phyloP scores from a whole-genome alignment of 2,797 vertebrate species.

The Falco berigora region DNA sequence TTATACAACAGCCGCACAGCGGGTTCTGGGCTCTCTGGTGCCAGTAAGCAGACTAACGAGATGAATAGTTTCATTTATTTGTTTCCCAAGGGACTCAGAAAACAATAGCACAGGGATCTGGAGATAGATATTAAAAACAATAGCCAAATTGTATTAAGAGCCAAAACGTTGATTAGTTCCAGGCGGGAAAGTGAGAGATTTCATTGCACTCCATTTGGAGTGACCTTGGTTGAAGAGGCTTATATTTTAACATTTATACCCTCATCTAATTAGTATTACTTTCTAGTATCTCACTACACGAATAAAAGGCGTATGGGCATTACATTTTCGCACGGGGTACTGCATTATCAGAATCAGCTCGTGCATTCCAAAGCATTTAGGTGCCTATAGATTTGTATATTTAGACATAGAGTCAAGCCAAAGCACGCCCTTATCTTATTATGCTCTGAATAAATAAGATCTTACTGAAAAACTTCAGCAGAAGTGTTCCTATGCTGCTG shows the following conservation, averaged over 20 bases:
- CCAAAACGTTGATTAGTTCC: conserved; percentile 28
- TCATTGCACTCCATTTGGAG: background rate
- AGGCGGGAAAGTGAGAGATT: background rate
- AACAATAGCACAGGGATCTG: conserved; percentile 22
- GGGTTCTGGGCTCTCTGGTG: background rate
- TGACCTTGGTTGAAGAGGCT: background rate
- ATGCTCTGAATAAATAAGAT: background rate
- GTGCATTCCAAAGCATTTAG: background rate
- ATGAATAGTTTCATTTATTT: conserved; percentile 35
- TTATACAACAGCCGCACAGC: background rate
- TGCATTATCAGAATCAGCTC: background rate
- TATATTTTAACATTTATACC: background rate
- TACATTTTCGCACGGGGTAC: no score
- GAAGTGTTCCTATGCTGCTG: background rate
- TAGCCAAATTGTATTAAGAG: background rate
- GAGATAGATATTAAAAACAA: conserved; percentile 28
- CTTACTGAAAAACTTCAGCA: background rate
- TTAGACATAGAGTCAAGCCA: background rate
- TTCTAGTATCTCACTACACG: background rate
- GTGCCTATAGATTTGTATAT: background rate
- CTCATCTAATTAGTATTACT: background rate
- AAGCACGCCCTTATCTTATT: background rate
- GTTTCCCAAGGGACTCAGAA: background rate
- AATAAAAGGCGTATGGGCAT: background rate
- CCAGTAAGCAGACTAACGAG: conserved; percentile 2